phyloP scores from a whole-genome alignment of 2,888 invertebrate genomes.

The Sturmia bella region DNA sequence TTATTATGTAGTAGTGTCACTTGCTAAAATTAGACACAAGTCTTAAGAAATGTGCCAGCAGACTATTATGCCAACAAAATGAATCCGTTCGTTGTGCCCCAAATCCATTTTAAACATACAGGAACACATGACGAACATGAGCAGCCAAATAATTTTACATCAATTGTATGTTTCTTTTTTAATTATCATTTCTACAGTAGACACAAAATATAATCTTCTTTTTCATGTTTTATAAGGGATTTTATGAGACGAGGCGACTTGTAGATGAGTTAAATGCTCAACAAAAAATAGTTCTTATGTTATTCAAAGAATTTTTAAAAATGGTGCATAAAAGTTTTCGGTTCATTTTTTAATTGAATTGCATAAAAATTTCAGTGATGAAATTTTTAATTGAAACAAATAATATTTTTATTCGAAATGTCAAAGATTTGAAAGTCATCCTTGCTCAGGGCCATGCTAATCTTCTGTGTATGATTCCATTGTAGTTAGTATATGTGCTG shows the following conservation, averaged over 20 bases:
- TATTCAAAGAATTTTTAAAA: no score
- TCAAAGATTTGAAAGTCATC: no score
- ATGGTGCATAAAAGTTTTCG: no score
- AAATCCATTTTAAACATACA: conserved; percentile 70
- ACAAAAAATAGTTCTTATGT: no score
- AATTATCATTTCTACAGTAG: background rate
- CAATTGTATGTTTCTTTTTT: conserved; percentile 14
- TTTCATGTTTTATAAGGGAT: background rate
- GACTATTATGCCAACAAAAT: conserved; percentile 51
- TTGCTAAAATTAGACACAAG: conserved; percentile 35
- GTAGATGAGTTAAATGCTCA: background rate
- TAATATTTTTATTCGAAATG: background rate
- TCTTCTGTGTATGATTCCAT: no score
- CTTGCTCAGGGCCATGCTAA: no score
- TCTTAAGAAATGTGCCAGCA: conserved; percentile 43
- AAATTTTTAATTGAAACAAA: background rate
- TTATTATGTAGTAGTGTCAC: conserved; percentile 11
- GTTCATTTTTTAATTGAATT: no score
- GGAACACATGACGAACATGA: conserved; percentile 68
- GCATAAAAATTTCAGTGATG: background rate
- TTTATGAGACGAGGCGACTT: background rate
- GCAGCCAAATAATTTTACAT: conserved; percentile 60
- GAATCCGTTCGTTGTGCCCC: conserved; percentile 65
- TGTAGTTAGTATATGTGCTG: no score
- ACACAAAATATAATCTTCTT: background rate